phyloP scores from a whole-genome alignment of 2,888 invertebrate species.

The Pelosia muscerda region DNA sequence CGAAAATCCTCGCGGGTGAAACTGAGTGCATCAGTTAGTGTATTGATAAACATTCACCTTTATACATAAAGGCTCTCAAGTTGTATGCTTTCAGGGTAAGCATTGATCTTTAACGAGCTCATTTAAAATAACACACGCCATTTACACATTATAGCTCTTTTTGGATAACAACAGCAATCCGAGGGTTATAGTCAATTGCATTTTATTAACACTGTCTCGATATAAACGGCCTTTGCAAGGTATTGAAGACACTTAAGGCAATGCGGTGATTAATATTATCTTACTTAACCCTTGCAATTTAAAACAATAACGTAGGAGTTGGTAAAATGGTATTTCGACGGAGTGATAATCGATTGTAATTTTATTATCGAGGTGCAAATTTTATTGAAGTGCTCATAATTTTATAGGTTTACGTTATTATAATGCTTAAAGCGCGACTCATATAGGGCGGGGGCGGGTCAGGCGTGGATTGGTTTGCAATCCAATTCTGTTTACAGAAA shows the following conservation, averaged over 20 bases:
- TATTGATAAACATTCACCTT: not conserved
- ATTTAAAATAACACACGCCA: slow-evolving; percentile 3
- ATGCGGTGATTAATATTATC: slow-evolving; percentile 30
- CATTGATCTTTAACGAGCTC: not conserved
- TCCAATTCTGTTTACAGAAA: too few species aligned
- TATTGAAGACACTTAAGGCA: slow-evolving; percentile 23
- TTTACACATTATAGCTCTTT: slow-evolving; percentile 16
- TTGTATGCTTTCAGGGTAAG: not conserved
- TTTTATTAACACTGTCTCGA: slow-evolving; percentile 27
- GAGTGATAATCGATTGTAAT: not conserved
- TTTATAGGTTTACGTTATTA: not conserved
- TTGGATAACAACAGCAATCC: slow-evolving; percentile 3
- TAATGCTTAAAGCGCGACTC: too few species aligned
- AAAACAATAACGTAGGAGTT: slow-evolving; percentile 38
- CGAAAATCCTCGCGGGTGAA: too few species aligned
- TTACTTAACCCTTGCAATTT: slow-evolving; percentile 39
- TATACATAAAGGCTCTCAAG: not conserved
- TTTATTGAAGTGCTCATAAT: not conserved
- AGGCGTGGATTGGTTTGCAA: too few species aligned
- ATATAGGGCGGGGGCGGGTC: too few species aligned
- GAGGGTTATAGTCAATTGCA: slow-evolving; percentile 28
- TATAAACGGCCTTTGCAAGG: slow-evolving; percentile 33
- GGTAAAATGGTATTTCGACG: slow-evolving; percentile 35
- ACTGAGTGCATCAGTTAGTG: too few species aligned
- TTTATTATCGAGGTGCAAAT: not conserved